phyloP scores from a whole-genome alignment of 2,797 vertebrate genomes.

The Betta splendens region DNA sequence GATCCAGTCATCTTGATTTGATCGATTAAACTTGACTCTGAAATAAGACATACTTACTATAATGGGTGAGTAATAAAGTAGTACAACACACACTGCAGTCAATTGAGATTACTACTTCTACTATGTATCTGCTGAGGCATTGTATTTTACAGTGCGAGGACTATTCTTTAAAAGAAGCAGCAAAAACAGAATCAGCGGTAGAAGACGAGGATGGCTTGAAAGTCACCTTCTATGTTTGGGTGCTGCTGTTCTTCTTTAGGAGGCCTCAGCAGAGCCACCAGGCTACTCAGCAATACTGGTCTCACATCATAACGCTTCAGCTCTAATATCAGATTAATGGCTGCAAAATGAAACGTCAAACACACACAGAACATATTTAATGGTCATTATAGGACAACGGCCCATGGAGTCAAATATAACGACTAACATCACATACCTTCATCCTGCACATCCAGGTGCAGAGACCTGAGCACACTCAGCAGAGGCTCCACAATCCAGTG shows the following conservation, averaged over 20 bases:
- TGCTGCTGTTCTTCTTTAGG: slow-evolving; percentile 42
- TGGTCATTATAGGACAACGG: neutral
- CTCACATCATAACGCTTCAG: slow-evolving; percentile 76
- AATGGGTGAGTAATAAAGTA: too few relatives aligned
- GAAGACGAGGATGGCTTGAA: too few relatives aligned
- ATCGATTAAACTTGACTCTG: slow-evolving; percentile 72
- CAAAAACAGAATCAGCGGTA: neutral
- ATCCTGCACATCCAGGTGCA: slow-evolving; percentile 81
- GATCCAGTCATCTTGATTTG: slow-evolving; percentile 50
- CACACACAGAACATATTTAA: slow-evolving; percentile 1
- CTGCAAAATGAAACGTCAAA: slow-evolving; percentile 72
- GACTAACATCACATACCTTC: too few relatives aligned
- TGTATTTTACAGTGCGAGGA: neutral
- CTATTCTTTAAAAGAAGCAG: neutral
- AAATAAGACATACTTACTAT: slow-evolving; percentile 2
- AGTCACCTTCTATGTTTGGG: slow-evolving; percentile 73
- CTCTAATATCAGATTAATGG: slow-evolving; percentile 80
- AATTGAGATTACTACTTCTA: too few relatives aligned
- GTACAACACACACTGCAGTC: too few relatives aligned
- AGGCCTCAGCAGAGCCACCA: slow-evolving; percentile 81
- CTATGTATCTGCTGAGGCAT: too few relatives aligned
- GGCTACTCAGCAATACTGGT: slow-evolving; percentile 73
- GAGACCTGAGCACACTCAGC: slow-evolving; percentile 75
- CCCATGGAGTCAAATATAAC: too few relatives aligned
- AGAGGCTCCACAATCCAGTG: slow-evolving; percentile 75